A percentile compares a stretch with the other conserved stretches of the same genome.
phyloP scores from a whole-genome alignment of 2,113 vertebrate genomes.

The Channa maculata region DNA sequence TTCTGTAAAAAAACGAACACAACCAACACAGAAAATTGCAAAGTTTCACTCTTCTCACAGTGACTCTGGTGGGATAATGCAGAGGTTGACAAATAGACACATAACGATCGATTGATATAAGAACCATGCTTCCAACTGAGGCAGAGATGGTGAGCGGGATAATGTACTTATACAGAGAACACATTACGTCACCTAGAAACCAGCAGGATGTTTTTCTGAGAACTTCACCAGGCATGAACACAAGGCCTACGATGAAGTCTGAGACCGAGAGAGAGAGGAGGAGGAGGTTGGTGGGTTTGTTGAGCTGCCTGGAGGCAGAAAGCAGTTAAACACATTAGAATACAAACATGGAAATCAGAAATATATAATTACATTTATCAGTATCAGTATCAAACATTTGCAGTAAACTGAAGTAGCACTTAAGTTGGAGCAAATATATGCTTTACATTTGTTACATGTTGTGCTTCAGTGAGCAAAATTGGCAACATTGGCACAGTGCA shows the following conservation, averaged over 20 bases:
- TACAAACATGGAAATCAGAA: no score
- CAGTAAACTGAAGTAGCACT: no score
- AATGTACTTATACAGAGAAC: no score
- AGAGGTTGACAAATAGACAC: constrained; percentile 64
- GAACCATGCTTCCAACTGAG: constrained; percentile 57
- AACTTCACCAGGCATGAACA: constrained; percentile 84
- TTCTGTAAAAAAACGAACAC: not conserved
- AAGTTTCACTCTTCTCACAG: not conserved
- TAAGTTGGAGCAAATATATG: no score
- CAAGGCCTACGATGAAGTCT: constrained; percentile 65
- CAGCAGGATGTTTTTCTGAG: not conserved
- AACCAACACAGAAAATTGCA: constrained; percentile 45
- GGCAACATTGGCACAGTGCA: no score
- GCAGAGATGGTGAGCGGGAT: not conserved
- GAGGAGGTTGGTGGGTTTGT: constrained; percentile 73
- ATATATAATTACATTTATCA: no score
- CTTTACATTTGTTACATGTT: no score
- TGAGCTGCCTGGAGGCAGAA: constrained; percentile 68
- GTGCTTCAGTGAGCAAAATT: no score
- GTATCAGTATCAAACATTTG: no score
- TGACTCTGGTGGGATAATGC: constrained; percentile 54
- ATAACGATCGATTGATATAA: constrained; percentile 65
- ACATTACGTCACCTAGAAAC: no score
- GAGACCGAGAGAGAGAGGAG: constrained; percentile 73
- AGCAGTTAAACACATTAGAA: not conserved